Percentiles rank a stretch among this genome's conserved stretches.
Evolutionary conservation across 2,113 vertebrate species (phyloP).

Genomic region (Entelurus aequoreus): DNA sequence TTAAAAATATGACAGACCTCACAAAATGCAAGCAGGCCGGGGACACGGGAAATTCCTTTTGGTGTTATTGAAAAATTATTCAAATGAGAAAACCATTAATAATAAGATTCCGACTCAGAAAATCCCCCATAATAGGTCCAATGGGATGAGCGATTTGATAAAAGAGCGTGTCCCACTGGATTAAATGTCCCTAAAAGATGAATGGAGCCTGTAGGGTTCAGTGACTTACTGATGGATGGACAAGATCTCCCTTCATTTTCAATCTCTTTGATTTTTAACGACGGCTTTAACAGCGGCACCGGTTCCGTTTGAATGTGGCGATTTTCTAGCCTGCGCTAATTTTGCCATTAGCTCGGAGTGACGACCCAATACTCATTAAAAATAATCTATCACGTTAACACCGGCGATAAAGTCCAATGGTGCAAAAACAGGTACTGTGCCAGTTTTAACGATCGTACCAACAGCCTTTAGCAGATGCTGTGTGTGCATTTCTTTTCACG

Average conservation of each 20-base stretch:
- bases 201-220: conserved; percentile 15
- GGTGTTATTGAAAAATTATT: conserved; percentile 66
- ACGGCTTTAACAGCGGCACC: conserved; percentile 25
- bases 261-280: conserved; percentile 2
- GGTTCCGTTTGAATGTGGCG: conserved; percentile 3
- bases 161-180: conserved; percentile 33
- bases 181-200: conserved; percentile 44
- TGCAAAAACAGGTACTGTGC: conserved; percentile 54
- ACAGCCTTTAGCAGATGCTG: conserved; percentile 54
- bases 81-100: conserved; percentile 66
- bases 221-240: conserved; percentile 28
- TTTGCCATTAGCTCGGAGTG: conserved; percentile 36
- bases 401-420: conserved; percentile 61
- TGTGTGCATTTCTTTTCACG: conserved; percentile 51
- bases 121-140: conserved; percentile 49
- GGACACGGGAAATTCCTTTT: conserved; percentile 57
- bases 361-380: conserved; percentile 62
- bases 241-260: conserved; percentile 5
- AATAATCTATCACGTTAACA: conserved; percentile 69
- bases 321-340: conserved; percentile 32
- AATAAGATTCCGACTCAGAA: conserved; percentile 57
- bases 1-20: conserved; percentile 46
- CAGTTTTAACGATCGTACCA: conserved; percentile 60
- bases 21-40: conserved; percentile 33
- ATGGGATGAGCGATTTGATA: conserved; percentile 50